A percentile compares a stretch with the other conserved stretches of the same genome.
Evolutionary conservation across 2,113 vertebrate species (phyloP).

Genomic region (Gadus chalcogrammus): DNA sequence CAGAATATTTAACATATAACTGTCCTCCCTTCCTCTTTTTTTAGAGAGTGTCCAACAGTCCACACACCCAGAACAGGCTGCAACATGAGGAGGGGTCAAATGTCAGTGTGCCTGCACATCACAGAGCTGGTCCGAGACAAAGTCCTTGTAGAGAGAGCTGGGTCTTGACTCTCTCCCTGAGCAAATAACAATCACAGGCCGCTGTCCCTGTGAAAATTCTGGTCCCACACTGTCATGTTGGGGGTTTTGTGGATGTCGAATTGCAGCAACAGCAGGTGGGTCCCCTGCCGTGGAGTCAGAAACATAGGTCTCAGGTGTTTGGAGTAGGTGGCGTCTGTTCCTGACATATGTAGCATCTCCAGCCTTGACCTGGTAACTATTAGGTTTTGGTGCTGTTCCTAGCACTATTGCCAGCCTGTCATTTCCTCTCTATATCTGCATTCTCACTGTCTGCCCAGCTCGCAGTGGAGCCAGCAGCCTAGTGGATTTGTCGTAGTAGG

Average conservation of each 20-base stretch:
- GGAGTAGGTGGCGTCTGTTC: too few relatives aligned
- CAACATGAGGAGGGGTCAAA: too few relatives aligned
- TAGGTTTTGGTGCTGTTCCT: constrained; percentile 16
- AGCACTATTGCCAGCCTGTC: constrained; percentile 13
- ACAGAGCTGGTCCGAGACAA: neutral
- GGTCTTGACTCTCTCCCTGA: neutral
- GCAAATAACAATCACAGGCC: neutral
- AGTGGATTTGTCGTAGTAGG: constrained; percentile 8
- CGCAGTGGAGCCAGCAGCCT: neutral
- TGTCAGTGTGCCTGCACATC: too few relatives aligned
- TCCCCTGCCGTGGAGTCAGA: neutral
- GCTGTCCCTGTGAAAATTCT: neutral
- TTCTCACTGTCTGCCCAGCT: constrained; percentile 7
- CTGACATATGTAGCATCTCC: neutral
- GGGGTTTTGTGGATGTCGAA: neutral
- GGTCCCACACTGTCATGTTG: neutral
- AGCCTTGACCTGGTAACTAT: constrained; percentile 15
- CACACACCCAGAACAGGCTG: too few relatives aligned
- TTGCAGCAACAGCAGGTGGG: neutral
- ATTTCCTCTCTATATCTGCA: constrained; percentile 12
- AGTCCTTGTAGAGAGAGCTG: neutral
- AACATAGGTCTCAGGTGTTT: constrained; percentile 1
- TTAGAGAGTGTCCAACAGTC: too few relatives aligned
- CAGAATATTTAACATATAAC: too few relatives aligned
- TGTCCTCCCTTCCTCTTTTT: too few relatives aligned